phyloP scores from a whole-genome alignment of 2,113 vertebrate species.

The Phaethon lepturus region DNA sequence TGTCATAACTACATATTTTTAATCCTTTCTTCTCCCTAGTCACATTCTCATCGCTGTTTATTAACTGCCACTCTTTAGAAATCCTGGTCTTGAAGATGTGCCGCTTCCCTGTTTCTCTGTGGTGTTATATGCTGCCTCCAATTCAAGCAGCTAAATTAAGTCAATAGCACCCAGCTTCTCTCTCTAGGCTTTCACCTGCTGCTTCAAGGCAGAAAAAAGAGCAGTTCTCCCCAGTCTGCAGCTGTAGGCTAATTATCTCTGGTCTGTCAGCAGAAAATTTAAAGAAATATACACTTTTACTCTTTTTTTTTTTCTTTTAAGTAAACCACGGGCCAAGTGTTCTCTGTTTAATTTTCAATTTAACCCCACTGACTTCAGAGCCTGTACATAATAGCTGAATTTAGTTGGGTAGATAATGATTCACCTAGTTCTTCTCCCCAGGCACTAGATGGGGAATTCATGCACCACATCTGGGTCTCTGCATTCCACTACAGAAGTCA shows the following conservation, averaged over 20 bases:
- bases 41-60: neutral
- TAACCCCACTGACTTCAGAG: conserved; percentile 4
- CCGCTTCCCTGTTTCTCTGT: neutral
- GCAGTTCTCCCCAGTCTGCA: conserved; percentile 32
- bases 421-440: neutral
- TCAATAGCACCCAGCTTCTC: conserved; percentile 55
- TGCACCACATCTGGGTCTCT: neutral
- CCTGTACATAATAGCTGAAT: neutral
- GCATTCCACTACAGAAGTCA: neutral
- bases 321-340: conserved; percentile 3
- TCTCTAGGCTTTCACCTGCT: conserved; percentile 52
- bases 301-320: neutral
- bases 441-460: neutral
- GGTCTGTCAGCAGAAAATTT: conserved; percentile 53
- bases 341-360: neutral
- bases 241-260: conserved; percentile 64
- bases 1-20: neutral
- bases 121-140: neutral
- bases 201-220: conserved; percentile 46
- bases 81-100: conserved; percentile 2
- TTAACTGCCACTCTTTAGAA: neutral
- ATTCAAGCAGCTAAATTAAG: conserved; percentile 53
- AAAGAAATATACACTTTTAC: conserved; percentile 42
- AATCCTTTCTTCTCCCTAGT: neutral
- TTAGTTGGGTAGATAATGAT: neutral